A percentile compares a stretch with the other conserved stretches of the same genome.
These are phyloP conservation scores for Eciton burchellii DNA, from an alignment of 1,140 invertebrate species.

Conservation along the genomic window DNA sequence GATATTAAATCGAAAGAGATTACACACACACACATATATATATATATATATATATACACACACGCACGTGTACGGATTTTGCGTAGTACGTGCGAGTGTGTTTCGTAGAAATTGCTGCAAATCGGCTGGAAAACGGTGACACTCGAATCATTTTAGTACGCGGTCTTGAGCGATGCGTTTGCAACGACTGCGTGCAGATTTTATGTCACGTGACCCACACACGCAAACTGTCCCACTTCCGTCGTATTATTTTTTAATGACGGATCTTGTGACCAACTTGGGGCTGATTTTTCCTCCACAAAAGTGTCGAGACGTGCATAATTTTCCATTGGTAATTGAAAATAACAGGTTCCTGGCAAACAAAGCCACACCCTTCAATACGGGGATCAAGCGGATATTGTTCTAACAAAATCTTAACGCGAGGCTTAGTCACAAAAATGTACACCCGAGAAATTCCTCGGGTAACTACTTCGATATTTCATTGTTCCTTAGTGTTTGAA, in stretches of 20 bases:
- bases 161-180: conserved; percentile 1
- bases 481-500: neutral
- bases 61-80: no score
- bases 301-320: conserved; percentile 11
- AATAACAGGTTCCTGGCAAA: conserved; percentile 11
- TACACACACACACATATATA: no score
- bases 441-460: no score
- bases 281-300: conserved; percentile 15
- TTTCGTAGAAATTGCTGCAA: neutral
- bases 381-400: neutral
- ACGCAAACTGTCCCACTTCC: conserved; percentile 34
- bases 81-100: neutral
- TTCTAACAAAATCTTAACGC: neutral
- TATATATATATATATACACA: no score
- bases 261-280: conserved; percentile 32
- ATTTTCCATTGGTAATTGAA: conserved; percentile 12
- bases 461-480: no score
- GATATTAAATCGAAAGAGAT: conserved; percentile 1
- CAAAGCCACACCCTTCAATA: neutral
- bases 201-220: conserved; percentile 44
- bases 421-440: neutral
- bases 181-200: conserved; percentile 42
- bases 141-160: conserved; percentile 15
- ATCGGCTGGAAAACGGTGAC: conserved; percentile 35
- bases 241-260: conserved; percentile 47